These are phyloP conservation scores for Ctenomys sociabilis DNA, from an alignment of 2,113 vertebrate genomes.

Conservation along the genomic window DNA sequence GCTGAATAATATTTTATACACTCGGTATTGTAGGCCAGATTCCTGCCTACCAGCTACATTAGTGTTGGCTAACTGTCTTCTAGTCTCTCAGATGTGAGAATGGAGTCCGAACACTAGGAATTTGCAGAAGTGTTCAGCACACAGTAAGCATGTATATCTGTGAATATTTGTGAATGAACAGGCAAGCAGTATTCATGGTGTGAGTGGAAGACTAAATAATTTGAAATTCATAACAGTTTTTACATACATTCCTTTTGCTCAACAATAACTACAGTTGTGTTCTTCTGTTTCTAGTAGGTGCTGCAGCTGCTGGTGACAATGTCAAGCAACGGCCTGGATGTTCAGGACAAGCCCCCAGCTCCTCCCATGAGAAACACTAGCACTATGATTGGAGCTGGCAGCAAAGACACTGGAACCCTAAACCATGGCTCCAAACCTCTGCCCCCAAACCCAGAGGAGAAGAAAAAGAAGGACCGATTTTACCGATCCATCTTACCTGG, in stretches of 20 bases:
- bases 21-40: not conserved
- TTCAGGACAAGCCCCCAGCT: slow-evolving; percentile 97
- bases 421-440: slow-evolving; percentile 97
- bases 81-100: not conserved
- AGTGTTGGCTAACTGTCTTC: not conserved
- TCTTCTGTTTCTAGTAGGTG: slow-evolving; percentile 80
- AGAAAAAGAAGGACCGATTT: slow-evolving; percentile 95
- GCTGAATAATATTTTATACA: not conserved
- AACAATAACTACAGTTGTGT: slow-evolving; percentile 53
- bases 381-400: slow-evolving; percentile 94
- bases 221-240: slow-evolving; percentile 50
- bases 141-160: not conserved
- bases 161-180: not conserved
- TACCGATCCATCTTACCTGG: slow-evolving; percentile 95
- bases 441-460: slow-evolving; percentile 96
- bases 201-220: slow-evolving; percentile 21
- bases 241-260: slow-evolving; percentile 19
- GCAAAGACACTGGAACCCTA: slow-evolving; percentile 91
- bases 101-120: slow-evolving; percentile 40
- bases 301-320: slow-evolving; percentile 88
- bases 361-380: slow-evolving; percentile 98
- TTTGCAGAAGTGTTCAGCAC: slow-evolving; percentile 20
- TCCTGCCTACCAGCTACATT: slow-evolving; percentile 30
- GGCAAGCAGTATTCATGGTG: not conserved
- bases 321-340: slow-evolving; percentile 95